A percentile compares a stretch with the other conserved stretches of the same genome.
Conservation (phyloP, 2,797 vertebrate species). For the Onychomys torridus region DNA sequence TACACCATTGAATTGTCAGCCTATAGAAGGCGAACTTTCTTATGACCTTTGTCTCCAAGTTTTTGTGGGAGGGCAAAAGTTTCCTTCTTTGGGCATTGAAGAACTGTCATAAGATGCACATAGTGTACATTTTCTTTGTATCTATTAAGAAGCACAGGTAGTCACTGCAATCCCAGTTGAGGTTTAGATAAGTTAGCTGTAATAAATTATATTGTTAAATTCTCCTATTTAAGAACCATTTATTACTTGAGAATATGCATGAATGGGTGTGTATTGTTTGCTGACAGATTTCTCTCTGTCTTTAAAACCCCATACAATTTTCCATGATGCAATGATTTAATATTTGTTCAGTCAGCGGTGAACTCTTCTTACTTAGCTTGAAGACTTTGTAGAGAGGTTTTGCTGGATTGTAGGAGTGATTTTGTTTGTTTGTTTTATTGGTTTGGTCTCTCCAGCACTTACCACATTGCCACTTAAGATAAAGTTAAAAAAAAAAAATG, state of each 20-base stretch:
- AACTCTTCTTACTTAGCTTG: background rate
- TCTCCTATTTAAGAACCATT: background rate
- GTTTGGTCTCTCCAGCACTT: background rate
- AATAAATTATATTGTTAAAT: background rate
- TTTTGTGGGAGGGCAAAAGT: background rate
- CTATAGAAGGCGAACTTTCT: no score
- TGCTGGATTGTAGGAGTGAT: background rate
- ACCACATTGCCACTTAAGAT: background rate
- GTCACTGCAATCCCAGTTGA: background rate
- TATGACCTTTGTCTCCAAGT: background rate
- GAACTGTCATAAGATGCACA: background rate
- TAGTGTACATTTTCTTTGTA: background rate
- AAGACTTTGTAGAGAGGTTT: background rate
- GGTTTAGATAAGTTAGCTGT: background rate
- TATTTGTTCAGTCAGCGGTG: background rate
- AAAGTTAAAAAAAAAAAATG: conserved; percentile 1
- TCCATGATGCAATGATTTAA: background rate
- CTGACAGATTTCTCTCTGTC: background rate
- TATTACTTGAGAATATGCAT: background rate
- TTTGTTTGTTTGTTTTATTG: background rate
- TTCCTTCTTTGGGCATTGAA: background rate
- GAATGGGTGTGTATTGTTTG: background rate
- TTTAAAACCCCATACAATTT: background rate
- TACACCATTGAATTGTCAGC: background rate
- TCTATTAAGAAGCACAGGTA: background rate